Percentiles rank a stretch among this genome's conserved stretches.
Evolutionary conservation across 2,888 invertebrate genomes (phyloP).

Genomic region (Mythimna lalbum): DNA sequence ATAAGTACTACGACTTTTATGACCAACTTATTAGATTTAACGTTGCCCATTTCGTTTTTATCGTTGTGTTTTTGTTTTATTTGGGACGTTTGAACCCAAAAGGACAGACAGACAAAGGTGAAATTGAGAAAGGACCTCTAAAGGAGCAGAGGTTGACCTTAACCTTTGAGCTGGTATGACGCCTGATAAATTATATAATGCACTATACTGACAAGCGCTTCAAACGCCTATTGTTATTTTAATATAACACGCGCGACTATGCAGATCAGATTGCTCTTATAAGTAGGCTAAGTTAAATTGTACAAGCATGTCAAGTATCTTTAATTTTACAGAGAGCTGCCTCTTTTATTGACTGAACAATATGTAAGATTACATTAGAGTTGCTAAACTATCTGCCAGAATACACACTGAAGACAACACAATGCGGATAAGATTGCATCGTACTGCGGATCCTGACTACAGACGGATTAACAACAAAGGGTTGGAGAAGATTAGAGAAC

Average conservation of each 20-base stretch:
- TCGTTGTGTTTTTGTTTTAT: slow-evolving; percentile 8
- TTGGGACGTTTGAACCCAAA: slow-evolving; percentile 22
- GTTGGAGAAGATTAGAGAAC: slow-evolving; percentile 21
- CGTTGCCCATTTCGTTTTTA: slow-evolving; percentile 16
- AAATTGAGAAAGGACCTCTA: slow-evolving; percentile 46
- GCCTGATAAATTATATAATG: slow-evolving; percentile 9
- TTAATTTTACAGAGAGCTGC: slow-evolving; percentile 12
- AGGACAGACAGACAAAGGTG: slow-evolving; percentile 36
- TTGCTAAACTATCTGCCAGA: slow-evolving; percentile 10
- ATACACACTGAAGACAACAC: slow-evolving; percentile 7
- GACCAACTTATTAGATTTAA: slow-evolving; percentile 15
- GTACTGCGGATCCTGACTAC: slow-evolving; percentile 11
- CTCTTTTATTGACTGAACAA: slow-evolving; percentile 12
- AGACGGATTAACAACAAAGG: slow-evolving; percentile 33
- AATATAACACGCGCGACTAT: slow-evolving; percentile 9
- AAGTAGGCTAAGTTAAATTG: not conserved
- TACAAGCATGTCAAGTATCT: not conserved
- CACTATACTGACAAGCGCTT: not conserved
- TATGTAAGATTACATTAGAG: slow-evolving; percentile 23
- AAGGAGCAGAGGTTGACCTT: slow-evolving; percentile 38
- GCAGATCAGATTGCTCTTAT: not conserved
- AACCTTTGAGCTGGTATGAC: slow-evolving; percentile 17
- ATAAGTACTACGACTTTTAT: slow-evolving; percentile 9
- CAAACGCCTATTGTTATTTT: slow-evolving; percentile 1
- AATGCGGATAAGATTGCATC: slow-evolving; percentile 31